Percentiles rank a stretch among this genome's conserved stretches.
Conservation (phyloP, 2,113 vertebrate species). For the Catharus minimus region DNA sequence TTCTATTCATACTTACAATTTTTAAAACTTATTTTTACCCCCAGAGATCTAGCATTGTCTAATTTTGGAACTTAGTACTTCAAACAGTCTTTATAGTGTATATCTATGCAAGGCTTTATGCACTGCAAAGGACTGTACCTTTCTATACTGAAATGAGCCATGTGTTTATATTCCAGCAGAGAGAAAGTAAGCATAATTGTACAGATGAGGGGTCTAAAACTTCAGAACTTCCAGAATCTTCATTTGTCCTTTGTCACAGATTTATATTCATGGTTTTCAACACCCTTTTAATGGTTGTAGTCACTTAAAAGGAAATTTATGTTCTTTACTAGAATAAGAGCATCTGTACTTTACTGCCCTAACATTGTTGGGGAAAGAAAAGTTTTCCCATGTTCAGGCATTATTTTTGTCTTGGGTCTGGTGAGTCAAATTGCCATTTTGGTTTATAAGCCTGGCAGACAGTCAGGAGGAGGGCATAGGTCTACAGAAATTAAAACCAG, state of each 20-base stretch:
- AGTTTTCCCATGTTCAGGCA: constrained; percentile 17
- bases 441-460: not conserved
- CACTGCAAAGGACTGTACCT: not conserved
- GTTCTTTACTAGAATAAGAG: not conserved
- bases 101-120: not conserved
- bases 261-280: not conserved
- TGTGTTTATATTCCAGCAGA: not conserved
- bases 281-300: not conserved
- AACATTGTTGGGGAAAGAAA: not conserved
- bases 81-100: not conserved
- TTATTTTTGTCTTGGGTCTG: not conserved
- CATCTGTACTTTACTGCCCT: not conserved
- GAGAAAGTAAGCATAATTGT: not conserved
- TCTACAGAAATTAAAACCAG: constrained; percentile 16
- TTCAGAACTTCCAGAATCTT: not conserved
- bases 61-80: not conserved
- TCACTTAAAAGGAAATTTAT: not conserved
- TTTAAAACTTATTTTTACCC: not conserved
- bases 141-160: not conserved
- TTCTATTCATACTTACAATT: not conserved
- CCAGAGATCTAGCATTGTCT: not conserved
- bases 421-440: constrained; percentile 27
- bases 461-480: not conserved
- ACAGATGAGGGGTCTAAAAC: not conserved
- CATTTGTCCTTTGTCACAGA: not conserved